Base-by-base conservation (phyloP, 1,140 invertebrate genomes). In the Vollenhovia emeryi region DNA sequence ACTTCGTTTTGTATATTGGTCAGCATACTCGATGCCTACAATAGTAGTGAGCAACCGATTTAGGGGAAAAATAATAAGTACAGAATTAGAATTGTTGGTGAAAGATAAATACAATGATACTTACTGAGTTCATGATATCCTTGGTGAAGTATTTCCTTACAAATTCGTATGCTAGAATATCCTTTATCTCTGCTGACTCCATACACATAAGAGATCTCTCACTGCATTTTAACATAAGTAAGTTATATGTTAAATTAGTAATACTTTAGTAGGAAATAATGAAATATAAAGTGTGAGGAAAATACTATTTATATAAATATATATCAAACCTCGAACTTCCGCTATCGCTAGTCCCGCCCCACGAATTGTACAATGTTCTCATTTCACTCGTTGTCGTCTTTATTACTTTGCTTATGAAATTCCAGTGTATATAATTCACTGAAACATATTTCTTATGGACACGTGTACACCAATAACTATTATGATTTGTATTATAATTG, bases 401-500 rank as follows among this genome's bases (percentile, higher is more conserved):
- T 73, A 90, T 60, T n/a, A 85, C 45, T 45, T 24, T 78, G 30
- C 80, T 89, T 9, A 91, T n/a, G 5, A 90, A 89, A 18, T 86
- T 71, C 91, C 91, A 92, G 18, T 92, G 91, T 45, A 91, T 59
- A 27, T 90, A 92, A 66, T 92, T 92, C 3, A 89, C 91, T 92
- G 48, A 30, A 30, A 57, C 7, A 33, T 74, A 66, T 76, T 50
- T 11, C 40, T 13, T 1, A 43, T 33, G 24, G 40, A 3, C 21
- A 1, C 3, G 1, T 68, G n/a, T 43, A 9, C n/a, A 24, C 36
- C 18, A 21, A 36, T 5, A 3, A 64, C 15, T 33, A 33, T 33
- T 33, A 33, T 6, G 33, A 18, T 13, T 40, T 1, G n/a, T n/a
- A 62, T 2, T 62, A 11, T 27, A 3, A 11, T 13, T 8, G 1